A percentile compares a stretch with the other conserved stretches of the same genome.
Evolutionary conservation across 2,888 invertebrate species (phyloP).

Genomic region (Callinectes sapidus): DNA sequence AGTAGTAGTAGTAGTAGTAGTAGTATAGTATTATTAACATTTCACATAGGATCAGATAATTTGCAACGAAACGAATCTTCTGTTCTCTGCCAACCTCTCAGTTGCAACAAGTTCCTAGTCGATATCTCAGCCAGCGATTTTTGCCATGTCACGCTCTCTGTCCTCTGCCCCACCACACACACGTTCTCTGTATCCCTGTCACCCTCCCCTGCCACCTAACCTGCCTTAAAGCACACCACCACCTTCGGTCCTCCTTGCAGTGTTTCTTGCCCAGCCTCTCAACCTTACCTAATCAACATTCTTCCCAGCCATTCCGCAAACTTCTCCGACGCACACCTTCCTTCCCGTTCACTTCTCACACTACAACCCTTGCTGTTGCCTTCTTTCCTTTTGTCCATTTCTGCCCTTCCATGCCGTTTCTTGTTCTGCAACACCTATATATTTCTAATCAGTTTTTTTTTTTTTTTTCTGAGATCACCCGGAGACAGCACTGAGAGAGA

Average conservation of each 20-base stretch:
- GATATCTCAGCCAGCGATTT: slow-evolving; percentile 28
- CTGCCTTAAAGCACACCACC: not conserved
- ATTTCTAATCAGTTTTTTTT: not conserved
- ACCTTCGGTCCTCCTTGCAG: not conserved
- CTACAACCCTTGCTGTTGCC: too few relatives aligned
- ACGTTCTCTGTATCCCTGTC: not conserved
- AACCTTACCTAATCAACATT: slow-evolving; percentile 17
- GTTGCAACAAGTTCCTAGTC: slow-evolving; percentile 37
- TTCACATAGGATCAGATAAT: not conserved
- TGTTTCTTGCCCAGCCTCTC: slow-evolving; percentile 16
- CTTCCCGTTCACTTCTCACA: not conserved
- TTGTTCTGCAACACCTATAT: not conserved
- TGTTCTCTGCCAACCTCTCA: not conserved
- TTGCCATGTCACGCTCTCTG: slow-evolving; percentile 25
- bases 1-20: not conserved
- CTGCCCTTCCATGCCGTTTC: not conserved
- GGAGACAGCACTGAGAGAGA: not conserved
- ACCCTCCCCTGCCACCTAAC: not conserved
- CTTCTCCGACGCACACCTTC: not conserved
- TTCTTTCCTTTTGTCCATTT: not conserved
- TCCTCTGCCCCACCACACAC: not conserved
- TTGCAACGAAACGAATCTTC: slow-evolving; percentile 17
- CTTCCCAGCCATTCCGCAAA: slow-evolving; percentile 13
- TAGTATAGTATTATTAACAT: not conserved
- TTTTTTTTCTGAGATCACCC: not conserved